phyloP scores from a whole-genome alignment of 1,140 invertebrate genomes.

The Trichonephila inaurata region DNA sequence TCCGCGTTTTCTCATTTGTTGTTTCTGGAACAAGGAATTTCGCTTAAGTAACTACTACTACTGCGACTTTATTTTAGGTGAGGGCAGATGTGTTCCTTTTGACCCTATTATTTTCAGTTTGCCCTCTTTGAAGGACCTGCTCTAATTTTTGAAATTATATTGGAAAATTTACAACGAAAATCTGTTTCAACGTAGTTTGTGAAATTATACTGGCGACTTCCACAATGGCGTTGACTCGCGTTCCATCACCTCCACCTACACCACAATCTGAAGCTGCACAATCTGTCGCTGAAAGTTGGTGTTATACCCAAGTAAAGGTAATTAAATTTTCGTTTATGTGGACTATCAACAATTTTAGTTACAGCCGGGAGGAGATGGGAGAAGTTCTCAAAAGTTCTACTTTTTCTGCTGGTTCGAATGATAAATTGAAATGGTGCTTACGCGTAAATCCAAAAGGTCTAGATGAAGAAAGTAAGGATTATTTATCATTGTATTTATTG shows the following conservation, averaged over 20 bases:
- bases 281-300: constrained; percentile 78
- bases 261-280: constrained; percentile 76
- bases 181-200: background rate
- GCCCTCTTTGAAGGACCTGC: constrained; percentile 32
- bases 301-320: constrained; percentile 87
- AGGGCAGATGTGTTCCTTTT: constrained; percentile 62
- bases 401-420: constrained; percentile 99
- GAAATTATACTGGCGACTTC: constrained; percentile 37
- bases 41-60: constrained; percentile 70
- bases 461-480: constrained; percentile 99
- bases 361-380: constrained; percentile 99
- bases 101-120: constrained; percentile 61
- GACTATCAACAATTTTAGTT: constrained; percentile 99
- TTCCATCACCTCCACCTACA: constrained; percentile 77
- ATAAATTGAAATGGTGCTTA: constrained; percentile 99
- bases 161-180: background rate
- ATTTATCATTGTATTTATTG: constrained; percentile 98
- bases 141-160: background rate
- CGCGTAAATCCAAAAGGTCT: constrained; percentile 99
- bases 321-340: constrained; percentile 99
- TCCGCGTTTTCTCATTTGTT: constrained; percentile 76
- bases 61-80: constrained; percentile 65
- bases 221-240: constrained; percentile 77
- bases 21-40: constrained; percentile 76
- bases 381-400: constrained; percentile 99